Conservation (phyloP, 2,888 invertebrate genomes). For the Strigamia crassipes region DNA sequence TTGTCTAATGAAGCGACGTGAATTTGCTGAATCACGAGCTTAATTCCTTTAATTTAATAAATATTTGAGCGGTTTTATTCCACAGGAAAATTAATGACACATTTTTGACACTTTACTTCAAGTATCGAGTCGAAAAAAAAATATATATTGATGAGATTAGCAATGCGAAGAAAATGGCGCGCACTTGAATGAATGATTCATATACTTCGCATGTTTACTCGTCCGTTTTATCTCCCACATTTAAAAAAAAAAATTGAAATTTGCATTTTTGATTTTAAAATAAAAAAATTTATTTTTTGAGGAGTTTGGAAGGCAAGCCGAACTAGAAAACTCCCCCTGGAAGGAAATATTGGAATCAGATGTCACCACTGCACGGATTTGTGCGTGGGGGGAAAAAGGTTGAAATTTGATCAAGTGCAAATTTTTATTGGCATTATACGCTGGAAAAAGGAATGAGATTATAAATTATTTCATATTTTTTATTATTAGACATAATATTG, state of each 20-base stretch:
- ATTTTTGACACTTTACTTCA: neutral
- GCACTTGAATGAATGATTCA: neutral
- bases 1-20: neutral
- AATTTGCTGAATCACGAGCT: conserved; percentile 4
- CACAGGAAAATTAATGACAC: neutral
- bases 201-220: neutral
- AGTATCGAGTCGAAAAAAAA: no score
- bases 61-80: neutral
- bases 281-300: neutral
- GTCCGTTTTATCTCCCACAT: neutral
- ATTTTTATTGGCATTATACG: neutral
- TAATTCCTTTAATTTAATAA: neutral
- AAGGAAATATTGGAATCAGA: conserved; percentile 22
- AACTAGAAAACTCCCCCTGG: neutral
- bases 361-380: conserved; percentile 5
- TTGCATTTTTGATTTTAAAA: neutral
- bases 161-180: neutral
- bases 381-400: neutral
- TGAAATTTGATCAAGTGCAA: neutral
- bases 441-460: neutral
- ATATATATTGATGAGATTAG: neutral
- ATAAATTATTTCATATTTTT: no score
- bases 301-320: neutral
- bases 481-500: no score
- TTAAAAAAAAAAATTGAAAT: no score